Base-by-base conservation (phyloP, 2,113 vertebrate genomes). In the Alethe castanea region DNA sequence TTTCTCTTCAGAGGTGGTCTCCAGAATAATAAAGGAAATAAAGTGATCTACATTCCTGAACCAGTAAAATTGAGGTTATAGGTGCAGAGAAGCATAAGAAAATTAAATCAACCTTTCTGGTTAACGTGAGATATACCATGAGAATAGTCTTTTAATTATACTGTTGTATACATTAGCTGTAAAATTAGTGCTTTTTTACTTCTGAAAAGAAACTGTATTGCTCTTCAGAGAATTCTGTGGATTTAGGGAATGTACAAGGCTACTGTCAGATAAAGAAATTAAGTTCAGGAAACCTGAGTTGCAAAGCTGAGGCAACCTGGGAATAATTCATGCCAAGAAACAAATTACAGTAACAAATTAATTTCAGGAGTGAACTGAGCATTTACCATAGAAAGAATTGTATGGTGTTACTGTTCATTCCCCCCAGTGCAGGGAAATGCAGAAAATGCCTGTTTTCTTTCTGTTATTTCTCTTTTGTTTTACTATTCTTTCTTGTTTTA, bases 251-350 rank as follows among this genome's bases (percentile, higher is more conserved):
- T 29, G 35, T 80, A 17, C 31, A 47, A 69, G 44, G 72, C 56
- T 90, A 19, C 53, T 84, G 52, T 45, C 72, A 90, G 72, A 77
- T 90, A 77, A 91, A 94, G 94, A 95, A 96, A 90, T 70, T 71
- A 81, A 74, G 52, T 64, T 44, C 67, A 53, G 79, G 74, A 94
- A 92, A 86, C 86, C 18, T 60, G 52, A 90, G 60, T 60, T 92
- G 65, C 60, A 66, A 60, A 92, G 77, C 81, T 5, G 13, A 54
- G 87, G 50, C 61, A 91, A n/a, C 70, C 23, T 89, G 77, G 53
- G 73, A 84, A 62, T 94, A 92, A 96, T 92, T 96, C 62, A 31
- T 91, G 92, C 91, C 92, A 94, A 79, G 81, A 85, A 96, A 73
- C 65, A 95, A 94, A 84, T 94, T 92, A 52, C 38, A 85, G 45